These are phyloP conservation scores for Druceiella hillmani DNA, from an alignment of 2,888 invertebrate species.

Conservation along the genomic window DNA sequence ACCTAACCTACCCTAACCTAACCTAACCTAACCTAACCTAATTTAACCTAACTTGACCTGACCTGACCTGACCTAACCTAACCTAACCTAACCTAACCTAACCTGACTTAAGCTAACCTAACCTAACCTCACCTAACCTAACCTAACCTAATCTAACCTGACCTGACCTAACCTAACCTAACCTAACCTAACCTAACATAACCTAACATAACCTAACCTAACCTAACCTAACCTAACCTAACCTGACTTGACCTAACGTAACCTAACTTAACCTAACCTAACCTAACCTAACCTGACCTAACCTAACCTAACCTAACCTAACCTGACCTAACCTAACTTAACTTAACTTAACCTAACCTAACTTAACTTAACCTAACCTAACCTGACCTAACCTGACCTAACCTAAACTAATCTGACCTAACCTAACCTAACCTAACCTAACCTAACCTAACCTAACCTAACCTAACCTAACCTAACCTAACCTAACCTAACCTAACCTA, in stretches of 20 bases:
- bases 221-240: constrained; percentile 21
- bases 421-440: constrained; percentile 7
- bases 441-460: background rate
- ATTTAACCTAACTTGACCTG: constrained; percentile 17
- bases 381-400: constrained; percentile 18
- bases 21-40: constrained; percentile 19
- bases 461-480: constrained; percentile 3
- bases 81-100: constrained; percentile 18
- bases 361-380: constrained; percentile 14
- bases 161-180: constrained; percentile 17
- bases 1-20: constrained; percentile 18
- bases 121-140: constrained; percentile 18
- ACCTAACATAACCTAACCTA: constrained; percentile 23
- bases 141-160: constrained; percentile 17
- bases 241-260: constrained; percentile 16
- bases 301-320: constrained; percentile 17
- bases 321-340: constrained; percentile 11
- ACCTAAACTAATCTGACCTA: constrained; percentile 6
- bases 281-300: constrained; percentile 20
- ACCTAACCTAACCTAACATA: constrained; percentile 20
- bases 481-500: constrained; percentile 6
- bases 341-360: constrained; percentile 14
- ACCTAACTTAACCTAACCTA: constrained; percentile 19
- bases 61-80: constrained; percentile 19
- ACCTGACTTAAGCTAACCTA: constrained; percentile 16